These are phyloP conservation scores for Podiceps cristatus DNA, from an alignment of 2,113 vertebrate genomes.

Conservation along the genomic window DNA sequence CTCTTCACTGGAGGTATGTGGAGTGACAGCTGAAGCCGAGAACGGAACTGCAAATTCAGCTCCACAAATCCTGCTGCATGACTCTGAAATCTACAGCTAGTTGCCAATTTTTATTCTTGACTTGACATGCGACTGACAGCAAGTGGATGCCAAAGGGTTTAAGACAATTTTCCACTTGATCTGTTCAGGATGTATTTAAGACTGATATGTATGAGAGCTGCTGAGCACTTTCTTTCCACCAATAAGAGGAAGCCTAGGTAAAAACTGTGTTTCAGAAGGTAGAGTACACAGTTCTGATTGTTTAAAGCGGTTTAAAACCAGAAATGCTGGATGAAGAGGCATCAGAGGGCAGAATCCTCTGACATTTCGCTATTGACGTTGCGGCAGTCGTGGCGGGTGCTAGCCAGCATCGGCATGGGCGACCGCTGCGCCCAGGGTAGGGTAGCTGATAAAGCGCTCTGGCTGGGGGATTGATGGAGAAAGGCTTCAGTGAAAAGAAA, in stretches of 20 bases:
- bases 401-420: accelerated
- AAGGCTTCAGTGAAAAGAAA: not conserved
- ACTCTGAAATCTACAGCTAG: conserved; percentile 45
- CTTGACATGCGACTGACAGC: conserved; percentile 54
- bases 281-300: not conserved
- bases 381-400: not conserved
- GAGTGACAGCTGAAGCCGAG: conserved; percentile 47
- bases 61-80: conserved; percentile 42
- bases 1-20: not conserved
- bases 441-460: not conserved
- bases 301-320: not conserved
- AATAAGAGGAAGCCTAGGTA: not conserved
- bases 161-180: conserved; percentile 60
- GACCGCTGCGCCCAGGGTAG: not conserved
- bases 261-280: not conserved
- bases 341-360: not conserved
- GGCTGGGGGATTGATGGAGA: not conserved
- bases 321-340: not conserved
- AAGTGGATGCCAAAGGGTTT: conserved; percentile 61
- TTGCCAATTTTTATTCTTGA: conserved; percentile 62
- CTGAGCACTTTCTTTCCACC: not conserved
- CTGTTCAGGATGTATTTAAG: conserved; percentile 40
- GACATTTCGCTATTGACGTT: not conserved
- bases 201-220: not conserved
- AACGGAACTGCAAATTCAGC: conserved; percentile 55